Evolutionary conservation across 2,113 vertebrate species (phyloP).

Genomic region (Axis porcinus): DNA sequence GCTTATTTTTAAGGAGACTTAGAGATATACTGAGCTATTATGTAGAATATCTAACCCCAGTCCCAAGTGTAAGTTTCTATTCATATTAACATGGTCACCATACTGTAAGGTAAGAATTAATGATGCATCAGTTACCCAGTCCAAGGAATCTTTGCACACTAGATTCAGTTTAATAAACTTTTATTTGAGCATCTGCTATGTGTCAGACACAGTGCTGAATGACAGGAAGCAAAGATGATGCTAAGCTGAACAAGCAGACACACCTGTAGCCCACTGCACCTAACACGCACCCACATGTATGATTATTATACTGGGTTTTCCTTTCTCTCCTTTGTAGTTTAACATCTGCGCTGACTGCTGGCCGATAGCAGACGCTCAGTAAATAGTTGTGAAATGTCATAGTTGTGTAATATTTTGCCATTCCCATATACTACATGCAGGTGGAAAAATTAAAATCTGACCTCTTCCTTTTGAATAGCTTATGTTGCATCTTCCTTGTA

Average conservation of each 20-base stretch:
- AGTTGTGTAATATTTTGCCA: background rate
- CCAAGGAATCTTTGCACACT: background rate
- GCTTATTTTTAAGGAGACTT: background rate
- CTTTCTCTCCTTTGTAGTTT: background rate
- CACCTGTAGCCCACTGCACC: background rate
- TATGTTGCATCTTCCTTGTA: background rate
- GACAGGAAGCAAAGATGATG: background rate
- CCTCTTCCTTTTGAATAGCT: background rate
- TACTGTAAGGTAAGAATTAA: background rate
- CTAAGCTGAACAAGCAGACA: background rate
- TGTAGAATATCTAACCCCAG: background rate
- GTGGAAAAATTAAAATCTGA: slow-evolving; percentile 17
- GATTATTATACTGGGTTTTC: background rate
- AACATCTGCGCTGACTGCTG: background rate
- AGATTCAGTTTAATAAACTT: background rate
- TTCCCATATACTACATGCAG: background rate
- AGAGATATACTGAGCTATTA: background rate
- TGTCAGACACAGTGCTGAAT: background rate
- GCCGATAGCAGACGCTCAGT: background rate
- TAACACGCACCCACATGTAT: background rate
- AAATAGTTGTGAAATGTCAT: background rate
- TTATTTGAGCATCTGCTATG: background rate
- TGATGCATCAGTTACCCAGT: background rate
- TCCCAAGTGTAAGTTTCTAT: background rate
- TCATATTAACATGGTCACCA: background rate